Evolutionary conservation across 2,113 vertebrate genomes (phyloP).

Genomic region (Hemichromis elongatus): DNA sequence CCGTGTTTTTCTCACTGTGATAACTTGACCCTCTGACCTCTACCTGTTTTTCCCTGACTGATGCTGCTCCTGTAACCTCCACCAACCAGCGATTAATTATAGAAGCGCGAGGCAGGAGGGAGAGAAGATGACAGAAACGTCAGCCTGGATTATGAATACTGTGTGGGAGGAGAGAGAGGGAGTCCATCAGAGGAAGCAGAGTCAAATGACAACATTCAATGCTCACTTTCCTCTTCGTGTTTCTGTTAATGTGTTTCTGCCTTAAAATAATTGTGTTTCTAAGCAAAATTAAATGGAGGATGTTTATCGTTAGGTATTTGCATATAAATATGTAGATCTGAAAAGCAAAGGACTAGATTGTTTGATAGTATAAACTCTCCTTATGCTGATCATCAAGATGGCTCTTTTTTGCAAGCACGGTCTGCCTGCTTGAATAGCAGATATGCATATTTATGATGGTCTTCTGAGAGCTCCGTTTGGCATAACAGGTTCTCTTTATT

Average conservation of each 20-base stretch:
- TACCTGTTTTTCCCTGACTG: slow-evolving; percentile 5
- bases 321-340: background rate
- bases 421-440: background rate
- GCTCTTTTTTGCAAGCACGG: background rate
- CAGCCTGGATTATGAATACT: background rate
- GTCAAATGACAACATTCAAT: background rate
- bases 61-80: background rate
- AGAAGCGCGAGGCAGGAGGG: background rate
- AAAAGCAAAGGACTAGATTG: background rate
- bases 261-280: background rate
- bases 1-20: slow-evolving; percentile 16
- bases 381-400: background rate
- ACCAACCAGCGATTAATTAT: slow-evolving; percentile 13
- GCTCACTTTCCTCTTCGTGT: background rate
- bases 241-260: background rate
- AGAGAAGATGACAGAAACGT: slow-evolving; percentile 6
- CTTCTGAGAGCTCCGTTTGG: background rate
- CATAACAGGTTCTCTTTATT: background rate
- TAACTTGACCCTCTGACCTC: background rate
- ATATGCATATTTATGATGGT: background rate
- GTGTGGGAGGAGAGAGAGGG: background rate
- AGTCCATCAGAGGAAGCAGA: background rate
- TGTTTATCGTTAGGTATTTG: too few relatives aligned
- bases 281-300: background rate
- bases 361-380: background rate